Conservation (phyloP, 2,797 vertebrate species). For the Triplophysa yarkandensis region DNA sequence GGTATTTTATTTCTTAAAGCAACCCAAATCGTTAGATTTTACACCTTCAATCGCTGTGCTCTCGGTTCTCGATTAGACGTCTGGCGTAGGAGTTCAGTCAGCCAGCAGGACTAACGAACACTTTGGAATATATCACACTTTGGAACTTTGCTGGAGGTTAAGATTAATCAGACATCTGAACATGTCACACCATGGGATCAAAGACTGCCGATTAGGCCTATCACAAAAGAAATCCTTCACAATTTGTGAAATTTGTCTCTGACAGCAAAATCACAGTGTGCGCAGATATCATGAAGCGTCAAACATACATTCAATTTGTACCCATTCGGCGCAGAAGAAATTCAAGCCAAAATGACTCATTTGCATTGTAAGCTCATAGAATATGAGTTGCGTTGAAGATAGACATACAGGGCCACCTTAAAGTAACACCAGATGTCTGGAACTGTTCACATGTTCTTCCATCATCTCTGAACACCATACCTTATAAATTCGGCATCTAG, state of each 20-base stretch:
- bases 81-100: background rate
- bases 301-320: background rate
- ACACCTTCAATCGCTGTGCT: background rate
- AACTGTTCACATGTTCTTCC: no score
- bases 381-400: background rate
- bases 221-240: background rate
- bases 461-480: slow-evolving; percentile 22
- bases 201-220: background rate
- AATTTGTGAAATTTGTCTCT: background rate
- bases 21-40: no score
- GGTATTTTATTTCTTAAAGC: no score
- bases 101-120: background rate
- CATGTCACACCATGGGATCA: background rate
- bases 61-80: background rate
- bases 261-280: background rate
- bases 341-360: background rate
- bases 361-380: background rate
- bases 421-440: no score
- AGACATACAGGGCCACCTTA: no score
- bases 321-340: background rate
- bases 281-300: background rate
- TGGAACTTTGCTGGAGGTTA: background rate
- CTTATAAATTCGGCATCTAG: background rate
- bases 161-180: background rate
- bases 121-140: background rate